phyloP scores from a whole-genome alignment of 2,888 invertebrate species.

The Napeogenes inachia region DNA sequence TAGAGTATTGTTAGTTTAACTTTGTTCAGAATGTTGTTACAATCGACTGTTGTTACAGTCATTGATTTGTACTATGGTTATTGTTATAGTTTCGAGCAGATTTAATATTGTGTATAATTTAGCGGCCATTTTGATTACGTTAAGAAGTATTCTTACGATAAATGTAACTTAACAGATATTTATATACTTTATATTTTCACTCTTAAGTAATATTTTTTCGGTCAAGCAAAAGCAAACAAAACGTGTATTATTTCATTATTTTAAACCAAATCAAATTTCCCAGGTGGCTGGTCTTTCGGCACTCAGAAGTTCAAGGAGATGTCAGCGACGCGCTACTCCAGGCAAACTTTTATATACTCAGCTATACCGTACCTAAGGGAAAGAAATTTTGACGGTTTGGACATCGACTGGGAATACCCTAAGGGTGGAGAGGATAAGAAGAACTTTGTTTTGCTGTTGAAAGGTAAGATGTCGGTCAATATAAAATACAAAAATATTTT shows the following conservation, averaged over 20 bases:
- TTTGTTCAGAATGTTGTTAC: constrained; percentile 4
- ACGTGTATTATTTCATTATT: neutral
- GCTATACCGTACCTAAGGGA: constrained; percentile 93
- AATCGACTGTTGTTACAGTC: neutral
- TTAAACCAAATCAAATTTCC: neutral
- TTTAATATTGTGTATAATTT: no score
- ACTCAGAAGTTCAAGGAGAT: constrained; percentile 97
- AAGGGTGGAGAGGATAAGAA: constrained; percentile 95
- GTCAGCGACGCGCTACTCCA: constrained; percentile 89
- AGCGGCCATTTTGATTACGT: no score
- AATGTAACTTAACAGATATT: no score
- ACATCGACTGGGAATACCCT: constrained; percentile 95
- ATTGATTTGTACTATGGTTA: neutral
- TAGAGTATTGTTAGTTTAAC: constrained; percentile 27
- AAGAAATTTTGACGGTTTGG: constrained; percentile 91
- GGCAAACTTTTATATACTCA: constrained; percentile 96
- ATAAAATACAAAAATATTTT: neutral
- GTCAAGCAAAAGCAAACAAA: no score
- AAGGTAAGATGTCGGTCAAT: constrained; percentile 79
- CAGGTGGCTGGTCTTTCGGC: constrained; percentile 98
- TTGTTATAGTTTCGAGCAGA: neutral
- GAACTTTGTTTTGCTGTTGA: constrained; percentile 91
- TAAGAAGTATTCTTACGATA: no score
- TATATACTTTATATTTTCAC: no score
- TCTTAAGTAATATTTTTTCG: no score